Conservation (phyloP, 2,888 invertebrate genomes). For the Lasius fuliginosus region DNA sequence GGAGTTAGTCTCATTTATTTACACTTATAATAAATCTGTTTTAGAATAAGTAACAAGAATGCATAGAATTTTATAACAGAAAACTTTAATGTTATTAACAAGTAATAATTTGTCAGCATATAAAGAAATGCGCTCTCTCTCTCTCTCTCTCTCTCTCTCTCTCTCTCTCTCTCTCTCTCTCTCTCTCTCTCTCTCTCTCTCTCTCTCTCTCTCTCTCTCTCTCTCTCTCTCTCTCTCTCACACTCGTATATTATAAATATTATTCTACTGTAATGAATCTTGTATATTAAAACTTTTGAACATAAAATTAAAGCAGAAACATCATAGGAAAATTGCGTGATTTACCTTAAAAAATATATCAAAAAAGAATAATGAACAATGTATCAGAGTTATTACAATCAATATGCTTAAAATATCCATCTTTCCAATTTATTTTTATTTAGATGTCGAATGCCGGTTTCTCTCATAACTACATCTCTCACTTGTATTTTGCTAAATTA, state of each 20-base stretch:
- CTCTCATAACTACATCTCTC: slow-evolving; percentile 58
- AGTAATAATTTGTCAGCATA: neutral
- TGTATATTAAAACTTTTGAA: neutral
- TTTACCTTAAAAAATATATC: slow-evolving; percentile 94
- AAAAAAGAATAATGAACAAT: slow-evolving; percentile 92
- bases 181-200: too few relatives aligned
- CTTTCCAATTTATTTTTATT: slow-evolving; percentile 60
- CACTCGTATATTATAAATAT: neutral
- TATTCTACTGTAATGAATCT: neutral
- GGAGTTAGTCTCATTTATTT: neutral
- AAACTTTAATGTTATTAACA: neutral
- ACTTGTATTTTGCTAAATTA: neutral
- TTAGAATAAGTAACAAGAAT: slow-evolving; percentile 62
- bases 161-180: too few relatives aligned
- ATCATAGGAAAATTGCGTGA: neutral
- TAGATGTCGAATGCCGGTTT: slow-evolving; percentile 34
- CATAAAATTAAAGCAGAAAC: neutral
- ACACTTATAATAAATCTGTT: neutral
- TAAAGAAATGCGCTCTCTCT: neutral
- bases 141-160: too few relatives aligned
- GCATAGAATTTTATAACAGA: slow-evolving; percentile 4
- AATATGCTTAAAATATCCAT: slow-evolving; percentile 91
- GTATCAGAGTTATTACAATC: slow-evolving; percentile 89
- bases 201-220: too few relatives aligned
- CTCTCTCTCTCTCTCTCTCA: too few relatives aligned